Evolutionary conservation across 2,797 vertebrate genomes (phyloP).

Genomic region (Sciurus carolinensis): DNA sequence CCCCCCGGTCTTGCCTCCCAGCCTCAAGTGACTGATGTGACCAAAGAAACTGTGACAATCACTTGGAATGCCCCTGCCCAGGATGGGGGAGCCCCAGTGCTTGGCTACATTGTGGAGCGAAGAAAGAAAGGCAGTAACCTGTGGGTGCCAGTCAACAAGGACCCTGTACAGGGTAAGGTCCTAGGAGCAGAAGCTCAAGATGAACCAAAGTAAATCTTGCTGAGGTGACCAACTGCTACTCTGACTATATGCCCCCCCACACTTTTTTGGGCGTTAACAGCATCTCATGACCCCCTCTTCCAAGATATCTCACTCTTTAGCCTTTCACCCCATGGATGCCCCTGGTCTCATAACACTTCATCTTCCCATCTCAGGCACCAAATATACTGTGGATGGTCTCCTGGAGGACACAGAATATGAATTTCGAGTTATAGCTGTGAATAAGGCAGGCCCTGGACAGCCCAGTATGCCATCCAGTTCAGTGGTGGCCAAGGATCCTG

Average conservation of each 20-base stretch:
- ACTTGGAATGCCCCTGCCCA: conserved; percentile 87
- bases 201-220: not conserved
- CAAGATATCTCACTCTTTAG: not conserved
- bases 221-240: not conserved
- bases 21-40: conserved; percentile 87
- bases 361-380: conserved; percentile 82
- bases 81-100: conserved; percentile 86
- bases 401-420: conserved; percentile 89
- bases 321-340: not conserved
- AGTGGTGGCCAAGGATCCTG: conserved; percentile 87
- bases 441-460: conserved; percentile 85
- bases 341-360: not conserved
- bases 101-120: conserved; percentile 88
- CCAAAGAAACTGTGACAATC: conserved; percentile 88
- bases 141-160: conserved; percentile 88
- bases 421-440: conserved; percentile 88
- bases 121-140: conserved; percentile 89
- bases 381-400: conserved; percentile 85
- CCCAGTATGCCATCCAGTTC: conserved; percentile 86
- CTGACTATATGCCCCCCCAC: not conserved
- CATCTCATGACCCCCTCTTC: not conserved
- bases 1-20: conserved; percentile 84
- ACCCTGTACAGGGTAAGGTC: conserved; percentile 88
- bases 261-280: not conserved
- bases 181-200: conserved; percentile 23